phyloP scores from a whole-genome alignment of 2,113 vertebrate genomes.

The Hyperopisus bebe region DNA sequence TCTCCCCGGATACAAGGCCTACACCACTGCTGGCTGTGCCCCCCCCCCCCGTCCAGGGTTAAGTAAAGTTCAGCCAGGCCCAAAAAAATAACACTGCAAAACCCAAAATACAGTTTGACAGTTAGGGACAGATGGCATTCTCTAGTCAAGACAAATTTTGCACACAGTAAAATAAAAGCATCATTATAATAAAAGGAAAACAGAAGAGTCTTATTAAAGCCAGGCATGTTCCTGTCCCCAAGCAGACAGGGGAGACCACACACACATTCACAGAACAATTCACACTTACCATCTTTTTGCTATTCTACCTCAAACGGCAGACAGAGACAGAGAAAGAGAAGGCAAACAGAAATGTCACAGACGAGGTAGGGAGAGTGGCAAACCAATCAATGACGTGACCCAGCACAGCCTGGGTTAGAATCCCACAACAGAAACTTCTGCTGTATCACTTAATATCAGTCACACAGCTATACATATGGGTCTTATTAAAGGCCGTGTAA shows the following conservation, averaged over 20 bases:
- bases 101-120: background rate
- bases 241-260: background rate
- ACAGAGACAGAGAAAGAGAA: slow-evolving; percentile 77
- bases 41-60: background rate
- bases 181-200: background rate
- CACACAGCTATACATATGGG: background rate
- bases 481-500: background rate
- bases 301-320: slow-evolving; percentile 92
- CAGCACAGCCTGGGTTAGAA: background rate
- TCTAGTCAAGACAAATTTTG: slow-evolving; percentile 39
- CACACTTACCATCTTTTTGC: slow-evolving; percentile 97
- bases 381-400: background rate
- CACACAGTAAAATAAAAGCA: background rate
- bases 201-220: slow-evolving; percentile 6
- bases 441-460: background rate
- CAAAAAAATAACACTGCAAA: slow-evolving; percentile 13
- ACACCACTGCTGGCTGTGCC: background rate
- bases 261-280: slow-evolving; percentile 61
- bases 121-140: slow-evolving; percentile 38
- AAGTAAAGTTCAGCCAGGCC: background rate
- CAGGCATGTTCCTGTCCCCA: background rate
- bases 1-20: slow-evolving; percentile 16
- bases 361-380: background rate
- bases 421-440: background rate
- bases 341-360: slow-evolving; percentile 62